These are phyloP conservation scores for Chlorocebus sabaeus DNA, from an alignment of 2,113 vertebrate genomes.

Conservation along the genomic window DNA sequence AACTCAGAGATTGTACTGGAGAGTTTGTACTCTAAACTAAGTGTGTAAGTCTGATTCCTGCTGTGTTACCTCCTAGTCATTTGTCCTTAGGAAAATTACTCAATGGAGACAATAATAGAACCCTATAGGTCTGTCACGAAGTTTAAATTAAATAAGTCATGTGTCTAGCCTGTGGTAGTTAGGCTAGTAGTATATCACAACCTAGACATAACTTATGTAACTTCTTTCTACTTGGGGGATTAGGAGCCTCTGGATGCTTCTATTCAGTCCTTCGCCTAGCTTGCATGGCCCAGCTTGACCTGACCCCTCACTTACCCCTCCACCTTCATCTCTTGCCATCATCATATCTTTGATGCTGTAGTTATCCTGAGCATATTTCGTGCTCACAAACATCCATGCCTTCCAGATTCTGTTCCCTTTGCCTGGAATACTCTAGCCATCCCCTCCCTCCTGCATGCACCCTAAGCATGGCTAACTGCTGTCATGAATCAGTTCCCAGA, in stretches of 20 bases:
- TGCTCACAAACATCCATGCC: neutral
- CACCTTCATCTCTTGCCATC: neutral
- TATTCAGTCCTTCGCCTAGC: neutral
- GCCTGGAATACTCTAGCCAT: neutral
- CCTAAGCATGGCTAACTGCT: neutral
- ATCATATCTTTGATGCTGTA: neutral
- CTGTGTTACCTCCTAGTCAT: neutral
- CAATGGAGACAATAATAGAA: neutral
- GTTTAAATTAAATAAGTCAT: neutral
- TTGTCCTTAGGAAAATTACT: neutral
- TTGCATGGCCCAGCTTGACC: neutral
- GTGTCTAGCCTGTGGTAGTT: neutral
- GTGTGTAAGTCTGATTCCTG: neutral
- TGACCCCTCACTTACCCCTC: neutral
- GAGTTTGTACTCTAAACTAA: neutral
- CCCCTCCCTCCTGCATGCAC: no score
- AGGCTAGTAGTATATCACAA: neutral
- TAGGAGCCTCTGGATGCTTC: neutral
- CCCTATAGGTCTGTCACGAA: neutral
- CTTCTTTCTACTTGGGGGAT: neutral
- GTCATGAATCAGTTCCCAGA: neutral
- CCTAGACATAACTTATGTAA: neutral
- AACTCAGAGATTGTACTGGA: neutral
- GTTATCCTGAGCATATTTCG: neutral
- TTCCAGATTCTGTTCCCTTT: neutral